These are phyloP conservation scores for Cuculus canorus DNA, from an alignment of 2,797 vertebrate species.

Conservation along the genomic window DNA sequence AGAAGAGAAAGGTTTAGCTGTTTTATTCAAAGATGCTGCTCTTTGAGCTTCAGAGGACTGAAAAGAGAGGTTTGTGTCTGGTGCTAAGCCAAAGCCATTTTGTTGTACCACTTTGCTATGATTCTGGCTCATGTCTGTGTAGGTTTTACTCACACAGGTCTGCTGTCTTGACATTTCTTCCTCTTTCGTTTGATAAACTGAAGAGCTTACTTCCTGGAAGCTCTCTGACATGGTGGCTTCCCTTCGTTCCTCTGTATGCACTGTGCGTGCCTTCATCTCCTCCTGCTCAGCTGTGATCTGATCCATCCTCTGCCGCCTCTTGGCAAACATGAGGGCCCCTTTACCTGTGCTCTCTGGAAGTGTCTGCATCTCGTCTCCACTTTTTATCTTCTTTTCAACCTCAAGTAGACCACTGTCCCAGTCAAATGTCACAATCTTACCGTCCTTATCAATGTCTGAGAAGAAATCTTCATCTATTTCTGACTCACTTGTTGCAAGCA, in stretches of 20 bases:
- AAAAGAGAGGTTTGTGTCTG: slow-evolving; percentile 67
- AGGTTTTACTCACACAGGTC: slow-evolving; percentile 77
- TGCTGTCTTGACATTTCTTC: slow-evolving; percentile 65
- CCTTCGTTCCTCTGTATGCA: slow-evolving; percentile 76
- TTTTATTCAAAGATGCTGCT: slow-evolving; percentile 81
- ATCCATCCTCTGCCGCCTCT: slow-evolving; percentile 91
- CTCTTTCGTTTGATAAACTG: slow-evolving; percentile 54
- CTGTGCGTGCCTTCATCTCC: slow-evolving; percentile 82
- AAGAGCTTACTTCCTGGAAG: slow-evolving; percentile 56
- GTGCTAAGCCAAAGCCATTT: slow-evolving; percentile 80
- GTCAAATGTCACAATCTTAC: slow-evolving; percentile 85
- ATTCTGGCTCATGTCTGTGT: slow-evolving; percentile 81
- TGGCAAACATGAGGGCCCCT: slow-evolving; percentile 95
- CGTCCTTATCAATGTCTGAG: slow-evolving; percentile 78
- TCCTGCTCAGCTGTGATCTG: slow-evolving; percentile 93
- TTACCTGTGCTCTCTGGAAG: slow-evolving; percentile 94
- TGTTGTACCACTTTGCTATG: slow-evolving; percentile 70
- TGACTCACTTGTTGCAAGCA: slow-evolving; percentile 83
- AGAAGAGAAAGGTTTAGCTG: slow-evolving; percentile 86
- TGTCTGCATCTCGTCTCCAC: slow-evolving; percentile 86
- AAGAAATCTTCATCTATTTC: slow-evolving; percentile 87
- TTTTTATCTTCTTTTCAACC: slow-evolving; percentile 85
- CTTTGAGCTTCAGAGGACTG: slow-evolving; percentile 80
- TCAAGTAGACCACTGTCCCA: slow-evolving; percentile 91
- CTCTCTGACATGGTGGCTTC: slow-evolving; percentile 50